A percentile compares a stretch with the other conserved stretches of the same genome.
Evolutionary conservation across 2,888 invertebrate species (phyloP).

Genomic region (Pollenia angustigena): DNA sequence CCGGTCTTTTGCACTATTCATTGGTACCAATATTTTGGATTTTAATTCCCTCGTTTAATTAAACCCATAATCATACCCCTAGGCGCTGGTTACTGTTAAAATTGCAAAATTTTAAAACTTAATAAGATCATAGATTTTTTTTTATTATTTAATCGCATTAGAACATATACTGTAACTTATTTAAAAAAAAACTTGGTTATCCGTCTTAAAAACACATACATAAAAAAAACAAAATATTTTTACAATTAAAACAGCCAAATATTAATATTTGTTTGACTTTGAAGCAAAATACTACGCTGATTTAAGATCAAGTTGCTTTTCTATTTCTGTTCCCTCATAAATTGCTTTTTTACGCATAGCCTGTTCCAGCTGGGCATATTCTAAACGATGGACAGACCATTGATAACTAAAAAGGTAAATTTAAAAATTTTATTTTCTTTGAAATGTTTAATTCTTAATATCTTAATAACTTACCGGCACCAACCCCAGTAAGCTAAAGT

Average conservation of each 20-base stretch:
- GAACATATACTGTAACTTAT: too few species aligned
- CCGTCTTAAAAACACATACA: background rate
- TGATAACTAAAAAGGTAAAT: conserved; percentile 85
- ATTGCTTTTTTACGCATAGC: conserved; percentile 87
- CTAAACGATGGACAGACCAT: conserved; percentile 88
- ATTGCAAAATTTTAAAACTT: too few species aligned
- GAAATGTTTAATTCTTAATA: background rate
- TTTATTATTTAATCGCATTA: too few species aligned
- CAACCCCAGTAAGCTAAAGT: conserved; percentile 89
- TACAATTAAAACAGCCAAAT: background rate
- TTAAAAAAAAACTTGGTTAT: too few species aligned
- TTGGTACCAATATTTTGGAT: too few species aligned
- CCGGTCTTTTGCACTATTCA: too few species aligned
- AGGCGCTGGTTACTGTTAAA: too few species aligned
- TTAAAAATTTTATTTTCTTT: background rate
- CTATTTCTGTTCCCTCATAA: conserved; percentile 87
- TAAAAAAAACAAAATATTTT: background rate
- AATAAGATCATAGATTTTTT: too few species aligned
- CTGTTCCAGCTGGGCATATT: conserved; percentile 87
- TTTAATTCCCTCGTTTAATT: too few species aligned
- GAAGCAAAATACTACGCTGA: conserved; percentile 60
- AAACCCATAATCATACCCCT: too few species aligned
- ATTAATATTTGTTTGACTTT: background rate
- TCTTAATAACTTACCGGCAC: conserved; percentile 84
- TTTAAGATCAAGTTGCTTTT: conserved; percentile 79